A percentile compares a stretch with the other conserved stretches of the same genome.
phyloP scores from a whole-genome alignment of 1,140 invertebrate species.

The Bombus superbus region DNA sequence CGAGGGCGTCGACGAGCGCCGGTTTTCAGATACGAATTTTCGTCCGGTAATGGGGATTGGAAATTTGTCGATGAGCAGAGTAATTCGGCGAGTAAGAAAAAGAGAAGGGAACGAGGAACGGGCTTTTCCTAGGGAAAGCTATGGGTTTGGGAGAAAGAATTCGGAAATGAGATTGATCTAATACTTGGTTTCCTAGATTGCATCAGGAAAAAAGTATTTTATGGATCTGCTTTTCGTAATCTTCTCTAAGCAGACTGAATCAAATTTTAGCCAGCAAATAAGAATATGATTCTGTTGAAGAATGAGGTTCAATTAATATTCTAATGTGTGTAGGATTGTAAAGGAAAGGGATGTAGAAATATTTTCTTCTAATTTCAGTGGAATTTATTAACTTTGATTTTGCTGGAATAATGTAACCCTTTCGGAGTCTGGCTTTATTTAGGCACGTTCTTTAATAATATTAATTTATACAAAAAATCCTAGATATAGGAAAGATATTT shows the following conservation, averaged over 20 bases:
- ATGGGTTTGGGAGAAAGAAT: no score
- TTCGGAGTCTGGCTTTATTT: neutral
- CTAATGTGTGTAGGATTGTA: no score
- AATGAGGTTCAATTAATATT: no score
- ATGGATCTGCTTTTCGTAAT: no score
- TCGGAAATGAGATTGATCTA: no score
- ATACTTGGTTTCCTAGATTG: no score
- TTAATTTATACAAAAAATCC: neutral
- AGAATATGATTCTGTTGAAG: no score
- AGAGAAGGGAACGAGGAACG: no score
- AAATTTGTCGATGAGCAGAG: conserved; percentile 16
- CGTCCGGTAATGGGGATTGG: conserved; percentile 16
- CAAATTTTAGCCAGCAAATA: neutral
- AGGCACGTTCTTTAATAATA: neutral
- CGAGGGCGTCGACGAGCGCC: neutral
- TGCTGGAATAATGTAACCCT: neutral
- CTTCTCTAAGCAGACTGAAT: no score
- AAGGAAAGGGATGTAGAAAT: no score
- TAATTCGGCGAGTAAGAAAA: neutral
- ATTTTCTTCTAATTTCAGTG: neutral
- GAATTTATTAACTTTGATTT: neutral
- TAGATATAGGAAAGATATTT: neutral
- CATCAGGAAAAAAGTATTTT: no score
- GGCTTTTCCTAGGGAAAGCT: neutral
- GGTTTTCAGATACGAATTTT: neutral